phyloP scores from a whole-genome alignment of 2,888 invertebrate species.

The Caenorhabditis imperialis region DNA sequence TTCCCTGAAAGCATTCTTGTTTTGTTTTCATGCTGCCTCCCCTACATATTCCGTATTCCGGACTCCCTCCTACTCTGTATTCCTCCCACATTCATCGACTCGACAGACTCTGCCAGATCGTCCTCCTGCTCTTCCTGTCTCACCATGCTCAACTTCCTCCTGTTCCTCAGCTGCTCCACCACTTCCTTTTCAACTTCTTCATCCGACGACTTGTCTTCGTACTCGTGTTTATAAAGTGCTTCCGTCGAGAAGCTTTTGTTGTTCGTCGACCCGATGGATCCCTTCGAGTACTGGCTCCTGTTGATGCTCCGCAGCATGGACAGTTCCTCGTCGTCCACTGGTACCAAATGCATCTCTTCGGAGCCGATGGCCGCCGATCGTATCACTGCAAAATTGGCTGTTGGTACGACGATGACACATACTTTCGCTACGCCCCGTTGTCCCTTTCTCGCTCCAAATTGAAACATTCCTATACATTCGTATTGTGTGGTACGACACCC shows the following conservation, averaged over 20 bases:
- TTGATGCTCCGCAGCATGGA: slow-evolving; percentile 59
- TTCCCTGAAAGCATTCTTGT: slow-evolving; percentile 45
- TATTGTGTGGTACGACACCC: slow-evolving; percentile 31
- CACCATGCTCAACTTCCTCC: slow-evolving; percentile 48
- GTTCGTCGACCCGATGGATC: slow-evolving; percentile 5
- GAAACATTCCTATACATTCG: slow-evolving; percentile 50
- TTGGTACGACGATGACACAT: slow-evolving; percentile 26
- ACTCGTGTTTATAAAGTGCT: slow-evolving; percentile 45
- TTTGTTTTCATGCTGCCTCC: not conserved
- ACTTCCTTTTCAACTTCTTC: slow-evolving; percentile 25
- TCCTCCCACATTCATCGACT: slow-evolving; percentile 2
- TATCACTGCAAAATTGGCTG: slow-evolving; percentile 41
- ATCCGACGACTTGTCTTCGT: slow-evolving; percentile 52
- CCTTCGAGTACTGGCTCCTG: slow-evolving; percentile 44
- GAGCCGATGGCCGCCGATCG: slow-evolving; percentile 47
- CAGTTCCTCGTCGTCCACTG: slow-evolving; percentile 50
- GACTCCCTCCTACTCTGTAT: slow-evolving; percentile 22
- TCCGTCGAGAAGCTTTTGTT: slow-evolving; percentile 24
- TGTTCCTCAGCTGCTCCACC: slow-evolving; percentile 6
- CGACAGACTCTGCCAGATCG: slow-evolving; percentile 17
- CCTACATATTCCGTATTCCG: slow-evolving; percentile 30
- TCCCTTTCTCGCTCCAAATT: slow-evolving; percentile 22
- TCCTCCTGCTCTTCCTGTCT: slow-evolving; percentile 52
- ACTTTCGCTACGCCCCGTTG: slow-evolving; percentile 11
- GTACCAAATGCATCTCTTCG: slow-evolving; percentile 46